phyloP scores from a whole-genome alignment of 2,113 vertebrate genomes.

The Sander vitreus region DNA sequence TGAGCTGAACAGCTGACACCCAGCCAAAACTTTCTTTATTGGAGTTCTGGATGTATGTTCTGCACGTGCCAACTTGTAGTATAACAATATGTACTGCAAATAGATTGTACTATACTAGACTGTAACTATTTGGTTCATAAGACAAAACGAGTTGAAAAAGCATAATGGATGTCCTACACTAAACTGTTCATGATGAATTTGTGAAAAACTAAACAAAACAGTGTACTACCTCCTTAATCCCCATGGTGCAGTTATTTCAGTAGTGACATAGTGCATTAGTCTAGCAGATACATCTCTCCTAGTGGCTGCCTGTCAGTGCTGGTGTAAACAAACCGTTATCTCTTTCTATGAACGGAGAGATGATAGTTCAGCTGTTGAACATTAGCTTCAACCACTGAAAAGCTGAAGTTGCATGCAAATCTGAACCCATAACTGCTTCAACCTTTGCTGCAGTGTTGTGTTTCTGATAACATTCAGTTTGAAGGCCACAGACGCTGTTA shows the following conservation, averaged over 20 bases:
- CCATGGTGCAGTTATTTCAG: constrained; percentile 1
- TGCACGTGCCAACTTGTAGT: not conserved
- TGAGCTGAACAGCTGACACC: not conserved
- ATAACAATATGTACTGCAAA: not conserved
- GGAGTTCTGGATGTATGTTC: not conserved
- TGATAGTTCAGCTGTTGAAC: constrained; percentile 1
- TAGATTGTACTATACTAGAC: not conserved
- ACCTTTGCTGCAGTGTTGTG: constrained; percentile 21
- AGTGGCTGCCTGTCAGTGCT: not conserved
- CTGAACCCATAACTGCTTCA: constrained; percentile 1
- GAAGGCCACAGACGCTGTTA: constrained; percentile 30
- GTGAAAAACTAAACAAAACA: not conserved
- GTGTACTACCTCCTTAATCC: not conserved
- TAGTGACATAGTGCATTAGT: constrained; percentile 1
- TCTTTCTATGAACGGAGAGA: not conserved
- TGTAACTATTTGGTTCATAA: not conserved
- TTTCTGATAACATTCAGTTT: constrained; percentile 42
- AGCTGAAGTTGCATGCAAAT: not conserved
- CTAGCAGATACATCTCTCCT: not conserved
- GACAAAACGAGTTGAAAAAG: not conserved
- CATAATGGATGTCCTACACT: not conserved
- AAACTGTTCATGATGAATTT: not conserved
- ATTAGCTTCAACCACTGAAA: constrained; percentile 10
- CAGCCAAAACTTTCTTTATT: not conserved
- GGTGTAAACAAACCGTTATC: constrained; percentile 15